Evolutionary conservation across 2,888 invertebrate genomes (phyloP), one percentile per base, ranked within the genome.

Genomic region (Falcaria lacertinaria): DNA sequence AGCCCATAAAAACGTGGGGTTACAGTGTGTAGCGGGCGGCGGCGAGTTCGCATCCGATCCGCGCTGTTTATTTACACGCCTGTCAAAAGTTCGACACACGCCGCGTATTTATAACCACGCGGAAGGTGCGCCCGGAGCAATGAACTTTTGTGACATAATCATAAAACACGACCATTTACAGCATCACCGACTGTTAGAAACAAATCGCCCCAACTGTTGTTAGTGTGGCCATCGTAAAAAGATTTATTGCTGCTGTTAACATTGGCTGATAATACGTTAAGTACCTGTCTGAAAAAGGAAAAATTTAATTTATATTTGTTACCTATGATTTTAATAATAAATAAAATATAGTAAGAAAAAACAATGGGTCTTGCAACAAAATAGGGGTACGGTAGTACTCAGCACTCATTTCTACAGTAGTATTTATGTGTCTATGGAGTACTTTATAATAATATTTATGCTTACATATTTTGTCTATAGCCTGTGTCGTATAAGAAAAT

Each of bases 1-100:
- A 58, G 47, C 57, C 63, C 60, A 60, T 74, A 67, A 63, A 63
- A 59, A 60, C 60, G 55, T 59, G 54, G 46, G 53, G 13, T 14
- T 17, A 35, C 14, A 39, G 42, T 39, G 52, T 41, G 50, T 50
- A 38, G 42, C 47, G 17, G 19, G 36, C 47, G 48, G 36, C 47
- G 48, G 47, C 56, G 50, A 58, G 56, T 63, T 64, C 71, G 60
- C 72, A 69, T 77, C 73, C 69, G 65, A 72, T 56, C 58, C 65
- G 56, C 52, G 47, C 56, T 79, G 79, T 86, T 83, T 85, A 80
- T 87, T 84, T 84, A 83, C 83, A 64, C 64, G 73, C 73, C 69
- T 83, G 85, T 86, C 87, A 85, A 83, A 85, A 82, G 78, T 85
- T 85, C 80, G 81, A 82, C 85, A 82, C 77, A 69, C 70, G 65